Evolutionary conservation across 2,113 vertebrate species (phyloP).

Genomic region (Motacilla alba): DNA sequence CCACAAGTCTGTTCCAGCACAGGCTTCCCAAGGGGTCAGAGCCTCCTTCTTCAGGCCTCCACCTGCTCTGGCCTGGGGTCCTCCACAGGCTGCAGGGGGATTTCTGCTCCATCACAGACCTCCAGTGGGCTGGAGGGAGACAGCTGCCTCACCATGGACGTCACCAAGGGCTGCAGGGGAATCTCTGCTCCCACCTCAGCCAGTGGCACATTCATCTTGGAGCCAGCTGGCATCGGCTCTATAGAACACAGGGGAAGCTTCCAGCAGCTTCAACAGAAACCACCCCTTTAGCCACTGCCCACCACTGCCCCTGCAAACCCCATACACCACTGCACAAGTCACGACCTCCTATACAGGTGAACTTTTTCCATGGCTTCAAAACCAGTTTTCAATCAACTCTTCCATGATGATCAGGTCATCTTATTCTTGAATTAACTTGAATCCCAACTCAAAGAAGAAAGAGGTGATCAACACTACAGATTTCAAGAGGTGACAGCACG

Average conservation of each 20-base stretch:
- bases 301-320: not conserved
- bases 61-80: not conserved
- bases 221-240: not conserved
- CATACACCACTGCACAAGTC: not conserved
- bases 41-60: not conserved
- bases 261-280: not conserved
- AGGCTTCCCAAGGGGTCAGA: not conserved
- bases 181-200: not conserved
- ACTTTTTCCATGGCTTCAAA: not conserved
- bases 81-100: not conserved
- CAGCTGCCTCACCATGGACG: not conserved
- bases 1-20: not conserved
- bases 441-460: not conserved
- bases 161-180: not conserved
- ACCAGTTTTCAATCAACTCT: not conserved
- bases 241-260: not conserved
- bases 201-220: not conserved
- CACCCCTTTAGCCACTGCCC: not conserved
- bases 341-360: not conserved
- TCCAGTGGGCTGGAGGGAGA: not conserved
- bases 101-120: not conserved
- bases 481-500: not conserved
- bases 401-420: not conserved
- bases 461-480: not conserved
- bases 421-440: not conserved